phyloP scores from a whole-genome alignment of 2,888 invertebrate genomes.

The Baronia brevicornis region DNA sequence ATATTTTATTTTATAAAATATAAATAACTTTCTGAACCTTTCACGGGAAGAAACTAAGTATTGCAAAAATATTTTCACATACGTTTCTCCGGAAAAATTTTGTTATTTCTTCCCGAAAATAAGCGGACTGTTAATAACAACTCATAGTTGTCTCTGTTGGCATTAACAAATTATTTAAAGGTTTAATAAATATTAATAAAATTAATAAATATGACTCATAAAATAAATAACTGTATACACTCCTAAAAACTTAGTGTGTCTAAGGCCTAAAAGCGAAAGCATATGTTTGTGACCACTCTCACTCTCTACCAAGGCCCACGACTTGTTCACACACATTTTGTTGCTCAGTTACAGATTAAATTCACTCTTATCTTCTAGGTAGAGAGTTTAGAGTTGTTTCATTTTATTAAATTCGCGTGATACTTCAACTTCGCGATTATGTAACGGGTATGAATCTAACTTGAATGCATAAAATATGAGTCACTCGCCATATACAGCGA shows the following conservation, averaged over 20 bases:
- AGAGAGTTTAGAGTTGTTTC: slow-evolving; percentile 1
- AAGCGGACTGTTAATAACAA: too few species aligned
- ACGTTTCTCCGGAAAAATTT: too few species aligned
- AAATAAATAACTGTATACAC: slow-evolving; percentile 1
- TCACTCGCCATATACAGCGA: too few species aligned
- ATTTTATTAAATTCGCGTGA: neutral
- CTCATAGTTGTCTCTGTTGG: too few species aligned
- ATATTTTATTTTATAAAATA: too few species aligned
- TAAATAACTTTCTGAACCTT: too few species aligned
- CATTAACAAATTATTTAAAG: neutral
- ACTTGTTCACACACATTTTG: slow-evolving; percentile 13
- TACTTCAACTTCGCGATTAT: slow-evolving; percentile 5
- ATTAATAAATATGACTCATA: neutral
- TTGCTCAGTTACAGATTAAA: neutral
- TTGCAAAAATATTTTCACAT: too few species aligned
- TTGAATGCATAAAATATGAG: slow-evolving; percentile 5
- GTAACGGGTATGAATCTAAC: slow-evolving; percentile 8
- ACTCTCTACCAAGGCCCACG: slow-evolving; percentile 5
- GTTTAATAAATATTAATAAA: neutral
- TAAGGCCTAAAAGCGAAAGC: slow-evolving; percentile 6
- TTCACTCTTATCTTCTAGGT: neutral
- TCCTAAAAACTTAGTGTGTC: slow-evolving; percentile 1
- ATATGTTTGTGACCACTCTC: slow-evolving; percentile 9
- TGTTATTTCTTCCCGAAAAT: too few species aligned
- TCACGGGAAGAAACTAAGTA: too few species aligned